Base-by-base conservation (phyloP, 2,113 vertebrate species). In the Vulpes ferrilata region DNA sequence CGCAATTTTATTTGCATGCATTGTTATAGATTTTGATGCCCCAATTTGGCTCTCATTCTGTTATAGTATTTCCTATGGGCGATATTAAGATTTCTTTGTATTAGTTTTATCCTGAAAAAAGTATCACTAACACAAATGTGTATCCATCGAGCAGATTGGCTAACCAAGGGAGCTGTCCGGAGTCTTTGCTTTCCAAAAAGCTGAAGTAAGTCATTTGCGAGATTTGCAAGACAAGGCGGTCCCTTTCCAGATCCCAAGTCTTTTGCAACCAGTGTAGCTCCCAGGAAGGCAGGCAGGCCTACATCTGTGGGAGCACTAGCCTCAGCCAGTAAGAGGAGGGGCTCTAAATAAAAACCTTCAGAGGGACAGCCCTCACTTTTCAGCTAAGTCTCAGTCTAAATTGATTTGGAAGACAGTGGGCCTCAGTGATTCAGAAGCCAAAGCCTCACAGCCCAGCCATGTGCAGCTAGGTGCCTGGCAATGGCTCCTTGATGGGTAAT, bases 401-500 rank as follows among this genome's bases (percentile, higher is more conserved):
- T 48, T 92, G 38, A 60, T 69, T 78, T 87, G 83, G 73, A 83
- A 96, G 76, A 73, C 22, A 83, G n/a, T 65, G 79, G 78, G 38
- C 90, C 83, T 96, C 92, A 67, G 55, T 89, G 89, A 89, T 62
- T 86, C 48, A 69, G 79, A 87, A 93, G 83, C 38, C 38, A 55
- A n/a, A 83, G 59, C 87, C 92, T 95, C 67, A 22, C 82, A 48
- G 79, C 79, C 80, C 71, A 67, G 5, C 73, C 86, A 48, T 43
- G 65, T 38, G 35, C 69, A 93, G 80, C 9, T 0, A 87, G 67
- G 73, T 1, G 22, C 83, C 82, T 82, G 93, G 93, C 87, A 96
- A 94, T 57, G 6, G 71, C 94, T 96, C 67, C 96, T 96, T 89
- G 55, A 74, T 79, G 87, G 74, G 19, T 38, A 91, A 64, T 82